Conservation (phyloP, 2,113 vertebrate genomes). For the Bothrops jararaca region DNA sequence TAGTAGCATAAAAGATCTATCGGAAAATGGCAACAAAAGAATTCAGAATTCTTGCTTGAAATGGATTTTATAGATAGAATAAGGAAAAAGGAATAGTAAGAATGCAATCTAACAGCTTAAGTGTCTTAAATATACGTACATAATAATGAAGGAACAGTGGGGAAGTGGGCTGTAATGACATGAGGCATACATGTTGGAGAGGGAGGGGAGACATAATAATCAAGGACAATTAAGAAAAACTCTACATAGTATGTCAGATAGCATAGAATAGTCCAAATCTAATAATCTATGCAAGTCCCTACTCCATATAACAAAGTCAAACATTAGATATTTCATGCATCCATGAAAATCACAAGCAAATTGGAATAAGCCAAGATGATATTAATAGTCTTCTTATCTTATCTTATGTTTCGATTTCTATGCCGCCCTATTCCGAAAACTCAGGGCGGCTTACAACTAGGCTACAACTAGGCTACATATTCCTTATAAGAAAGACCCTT, state of each 20-base stretch:
- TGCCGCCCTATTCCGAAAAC: too few species aligned
- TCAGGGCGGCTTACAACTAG: too few species aligned
- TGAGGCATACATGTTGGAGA: not conserved
- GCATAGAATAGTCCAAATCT: not conserved
- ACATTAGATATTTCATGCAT: not conserved
- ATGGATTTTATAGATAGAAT: not conserved
- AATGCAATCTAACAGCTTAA: not conserved
- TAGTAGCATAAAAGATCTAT: not conserved
- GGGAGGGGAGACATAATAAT: not conserved
- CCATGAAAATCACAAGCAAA: not conserved
- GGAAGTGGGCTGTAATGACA: not conserved
- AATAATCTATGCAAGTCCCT: not conserved
- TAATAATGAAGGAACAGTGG: not conserved
- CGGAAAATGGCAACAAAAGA: not conserved
- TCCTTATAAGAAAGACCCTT: not conserved
- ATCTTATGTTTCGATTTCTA: too few species aligned
- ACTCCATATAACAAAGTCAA: not conserved
- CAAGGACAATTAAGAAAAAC: not conserved
- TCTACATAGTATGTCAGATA: not conserved
- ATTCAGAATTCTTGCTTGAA: not conserved
- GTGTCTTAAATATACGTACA: not conserved
- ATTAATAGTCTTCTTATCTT: not conserved
- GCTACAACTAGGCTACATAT: not conserved
- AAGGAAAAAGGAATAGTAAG: not conserved
- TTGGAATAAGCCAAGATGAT: not conserved